Conservation (phyloP, 2,888 invertebrate species). For the Drosophila anomelani region DNA sequence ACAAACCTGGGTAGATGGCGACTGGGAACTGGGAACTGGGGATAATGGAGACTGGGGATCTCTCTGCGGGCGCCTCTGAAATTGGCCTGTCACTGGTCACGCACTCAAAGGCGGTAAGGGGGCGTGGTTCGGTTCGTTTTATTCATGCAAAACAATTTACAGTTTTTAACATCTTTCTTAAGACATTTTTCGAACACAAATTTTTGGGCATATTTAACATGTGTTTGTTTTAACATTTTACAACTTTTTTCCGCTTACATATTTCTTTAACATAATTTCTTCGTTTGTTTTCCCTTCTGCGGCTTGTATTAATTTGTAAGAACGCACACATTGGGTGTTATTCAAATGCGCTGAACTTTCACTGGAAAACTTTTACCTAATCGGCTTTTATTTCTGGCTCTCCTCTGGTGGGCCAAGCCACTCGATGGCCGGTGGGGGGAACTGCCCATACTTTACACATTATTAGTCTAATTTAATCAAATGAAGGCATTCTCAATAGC, state of each 20-base stretch:
- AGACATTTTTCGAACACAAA: slow-evolving; percentile 42
- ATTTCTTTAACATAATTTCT: slow-evolving; percentile 54
- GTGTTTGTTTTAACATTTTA: slow-evolving; percentile 58
- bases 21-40: slow-evolving; percentile 6
- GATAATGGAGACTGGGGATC: slow-evolving; percentile 18
- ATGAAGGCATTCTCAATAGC: slow-evolving; percentile 70
- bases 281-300: slow-evolving; percentile 44
- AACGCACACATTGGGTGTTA: slow-evolving; percentile 56
- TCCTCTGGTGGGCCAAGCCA: slow-evolving; percentile 63
- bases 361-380: slow-evolving; percentile 67
- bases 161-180: slow-evolving; percentile 65
- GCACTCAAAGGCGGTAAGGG: slow-evolving; percentile 33
- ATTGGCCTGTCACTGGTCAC: slow-evolving; percentile 74
- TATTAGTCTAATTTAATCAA: slow-evolving; percentile 77
- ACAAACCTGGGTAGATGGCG: slow-evolving; percentile 53
- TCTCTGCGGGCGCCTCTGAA: slow-evolving; percentile 62
- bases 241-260: slow-evolving; percentile 37
- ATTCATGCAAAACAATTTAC: slow-evolving; percentile 56
- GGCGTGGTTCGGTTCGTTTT: slow-evolving; percentile 46
- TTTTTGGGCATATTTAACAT: slow-evolving; percentile 46
- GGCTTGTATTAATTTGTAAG: slow-evolving; percentile 60
- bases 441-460: slow-evolving; percentile 70
- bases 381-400: slow-evolving; percentile 51
- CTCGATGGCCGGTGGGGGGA: slow-evolving; percentile 3
- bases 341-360: slow-evolving; percentile 70